Evolutionary conservation across 2,113 vertebrate genomes (phyloP).

Genomic region (Charadrius vociferus): DNA sequence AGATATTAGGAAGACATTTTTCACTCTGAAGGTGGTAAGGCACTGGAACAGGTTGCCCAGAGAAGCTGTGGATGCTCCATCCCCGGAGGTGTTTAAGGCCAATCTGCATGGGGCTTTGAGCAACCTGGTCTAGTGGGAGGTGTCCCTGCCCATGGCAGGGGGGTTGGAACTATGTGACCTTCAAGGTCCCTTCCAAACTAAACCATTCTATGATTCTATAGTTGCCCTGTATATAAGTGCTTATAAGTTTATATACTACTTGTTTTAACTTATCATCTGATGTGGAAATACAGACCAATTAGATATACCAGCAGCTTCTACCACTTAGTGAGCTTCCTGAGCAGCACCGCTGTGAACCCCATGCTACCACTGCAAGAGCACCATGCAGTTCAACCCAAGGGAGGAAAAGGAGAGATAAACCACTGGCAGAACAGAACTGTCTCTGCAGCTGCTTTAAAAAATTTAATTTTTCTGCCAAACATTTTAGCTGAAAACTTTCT

Average conservation of each 20-base stretch:
- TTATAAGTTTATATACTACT: background rate
- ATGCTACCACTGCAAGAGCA: background rate
- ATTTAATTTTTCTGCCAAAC: background rate
- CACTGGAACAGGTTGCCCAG: too few species aligned
- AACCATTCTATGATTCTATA: too few species aligned
- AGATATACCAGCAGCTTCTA: fast-evolving
- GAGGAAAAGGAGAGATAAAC: background rate
- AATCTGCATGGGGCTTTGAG: too few species aligned
- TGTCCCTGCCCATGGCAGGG: too few species aligned
- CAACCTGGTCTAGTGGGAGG: too few species aligned
- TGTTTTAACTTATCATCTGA: background rate
- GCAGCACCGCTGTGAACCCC: background rate
- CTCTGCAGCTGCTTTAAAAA: background rate
- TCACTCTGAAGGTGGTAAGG: too few species aligned
- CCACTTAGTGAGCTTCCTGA: background rate
- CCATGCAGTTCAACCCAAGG: background rate
- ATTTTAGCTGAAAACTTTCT: background rate
- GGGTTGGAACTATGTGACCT: too few species aligned
- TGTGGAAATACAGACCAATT: background rate
- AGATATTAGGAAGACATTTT: too few species aligned
- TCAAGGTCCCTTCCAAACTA: too few species aligned
- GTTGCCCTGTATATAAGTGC: background rate
- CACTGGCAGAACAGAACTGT: background rate
- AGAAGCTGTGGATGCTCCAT: too few species aligned
- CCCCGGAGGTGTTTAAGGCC: too few species aligned